Base-by-base conservation (phyloP, 30 jellyfish, hydroid and myxozoan genomes). In the Hydractinia echinata region DNA sequence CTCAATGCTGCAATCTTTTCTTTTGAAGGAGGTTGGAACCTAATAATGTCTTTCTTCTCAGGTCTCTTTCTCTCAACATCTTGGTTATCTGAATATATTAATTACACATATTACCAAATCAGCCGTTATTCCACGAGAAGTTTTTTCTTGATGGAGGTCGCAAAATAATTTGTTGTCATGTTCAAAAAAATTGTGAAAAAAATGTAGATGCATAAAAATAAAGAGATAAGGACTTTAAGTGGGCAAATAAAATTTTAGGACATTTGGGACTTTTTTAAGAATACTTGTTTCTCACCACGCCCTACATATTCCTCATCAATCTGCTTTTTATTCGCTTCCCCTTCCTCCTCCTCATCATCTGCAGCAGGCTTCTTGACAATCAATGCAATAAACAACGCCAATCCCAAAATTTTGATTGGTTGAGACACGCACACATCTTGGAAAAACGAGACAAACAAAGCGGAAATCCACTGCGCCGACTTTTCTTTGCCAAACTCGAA, bases 371-470 rank as follows among this genome's bases (percentile, higher is more conserved):
- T 92, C 89, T 92, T 92, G 5, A 92, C 95, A 73, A 92, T 74
- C 86, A 92, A 69, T 5, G 98, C 98, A 61, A 92, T 88, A 51
- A 92, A 92, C 30, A 92, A 66, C 4, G 96, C 98, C n/a, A 92
- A 86, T 67, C 88, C 88, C 39, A 92, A 74, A 58, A 92, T 87
- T 66, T 92, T 92, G 30, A 86, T 86, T 7, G 98, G 98, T 58
- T 92, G 98, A 79, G 95, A 81, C 76, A 92, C 84, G 56, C 84
- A 87, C 9, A 92, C 96, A 68, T 92, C 98, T 79, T 92, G 98
- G 69, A 92, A 83, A 53, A 92, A 92, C 16, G 98, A 86, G 20
- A 92, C 67, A 85, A 92, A 51, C 86, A 92, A 81, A 1, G 98
- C 81, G 8, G 95, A 82, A 39, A 92, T 66, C 95, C 95, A 92